Conservation (phyloP, 2,797 vertebrate genomes). For the Sardinella longiceps region DNA sequence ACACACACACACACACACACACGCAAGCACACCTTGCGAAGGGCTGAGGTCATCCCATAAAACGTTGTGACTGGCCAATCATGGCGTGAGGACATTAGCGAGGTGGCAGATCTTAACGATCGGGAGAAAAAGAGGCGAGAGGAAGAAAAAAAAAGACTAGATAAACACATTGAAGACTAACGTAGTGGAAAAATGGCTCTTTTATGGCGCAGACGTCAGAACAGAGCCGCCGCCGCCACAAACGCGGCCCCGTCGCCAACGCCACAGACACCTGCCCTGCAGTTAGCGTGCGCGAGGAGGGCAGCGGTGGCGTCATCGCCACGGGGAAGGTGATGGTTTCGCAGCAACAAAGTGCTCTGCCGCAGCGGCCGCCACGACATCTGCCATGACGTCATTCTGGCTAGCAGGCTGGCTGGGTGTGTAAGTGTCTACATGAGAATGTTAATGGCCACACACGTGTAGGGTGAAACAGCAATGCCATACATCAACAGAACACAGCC, state of each 20-base stretch:
- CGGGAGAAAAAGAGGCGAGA: slow-evolving; percentile 33
- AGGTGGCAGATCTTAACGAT: background rate
- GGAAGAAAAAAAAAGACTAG: background rate
- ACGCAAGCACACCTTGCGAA: background rate
- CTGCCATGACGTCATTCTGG: background rate
- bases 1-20: background rate
- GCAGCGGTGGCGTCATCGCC: background rate
- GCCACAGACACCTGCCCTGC: background rate
- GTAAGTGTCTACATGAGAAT: background rate
- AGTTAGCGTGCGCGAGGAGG: background rate
- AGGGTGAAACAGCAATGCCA: background rate
- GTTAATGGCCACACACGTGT: background rate
- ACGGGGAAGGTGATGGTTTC: background rate
- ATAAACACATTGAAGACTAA: background rate
- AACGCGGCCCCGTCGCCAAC: no score
- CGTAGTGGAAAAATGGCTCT: background rate
- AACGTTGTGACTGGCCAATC: background rate
- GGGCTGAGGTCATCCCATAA: background rate
- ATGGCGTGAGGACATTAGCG: background rate
- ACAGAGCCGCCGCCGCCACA: background rate
- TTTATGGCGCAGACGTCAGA: background rate
- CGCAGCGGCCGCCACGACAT: background rate
- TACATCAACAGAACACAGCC: background rate
- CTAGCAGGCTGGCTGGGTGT: background rate
- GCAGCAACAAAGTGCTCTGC: background rate